These are phyloP conservation scores for Clarias fuscus DNA, from an alignment of 2,797 vertebrate genomes.

Conservation along the genomic window DNA sequence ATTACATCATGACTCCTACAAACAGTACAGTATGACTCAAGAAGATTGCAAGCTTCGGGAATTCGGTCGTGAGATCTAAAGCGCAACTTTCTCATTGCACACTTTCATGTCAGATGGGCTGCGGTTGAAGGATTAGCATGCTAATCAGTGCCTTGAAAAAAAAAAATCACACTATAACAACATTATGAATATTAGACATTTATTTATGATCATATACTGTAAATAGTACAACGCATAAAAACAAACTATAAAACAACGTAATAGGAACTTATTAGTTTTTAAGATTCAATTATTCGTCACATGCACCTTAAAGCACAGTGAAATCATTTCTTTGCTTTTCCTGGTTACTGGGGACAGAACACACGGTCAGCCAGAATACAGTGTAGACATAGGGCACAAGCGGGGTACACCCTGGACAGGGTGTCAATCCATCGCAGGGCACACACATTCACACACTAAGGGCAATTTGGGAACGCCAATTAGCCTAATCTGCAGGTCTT, in stretches of 20 bases:
- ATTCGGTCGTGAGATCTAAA: not conserved
- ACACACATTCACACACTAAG: no score
- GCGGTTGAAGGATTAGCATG: constrained; percentile 1
- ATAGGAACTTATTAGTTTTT: not conserved
- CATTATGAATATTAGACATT: not conserved
- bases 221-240: not conserved
- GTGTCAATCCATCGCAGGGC: no score
- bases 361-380: no score
- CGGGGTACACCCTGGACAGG: no score
- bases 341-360: no score
- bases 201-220: not conserved
- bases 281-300: no score
- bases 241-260: not conserved
- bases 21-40: not conserved
- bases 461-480: no score
- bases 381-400: no score
- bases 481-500: no score
- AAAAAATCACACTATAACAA: not conserved
- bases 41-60: not conserved
- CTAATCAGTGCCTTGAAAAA: not conserved
- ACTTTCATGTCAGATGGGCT: not conserved
- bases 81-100: not conserved
- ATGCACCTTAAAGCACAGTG: no score
- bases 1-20: constrained; percentile 42
- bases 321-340: no score